phyloP scores from a whole-genome alignment of 2,113 vertebrate genomes.

The Asarcornis scutulata region DNA sequence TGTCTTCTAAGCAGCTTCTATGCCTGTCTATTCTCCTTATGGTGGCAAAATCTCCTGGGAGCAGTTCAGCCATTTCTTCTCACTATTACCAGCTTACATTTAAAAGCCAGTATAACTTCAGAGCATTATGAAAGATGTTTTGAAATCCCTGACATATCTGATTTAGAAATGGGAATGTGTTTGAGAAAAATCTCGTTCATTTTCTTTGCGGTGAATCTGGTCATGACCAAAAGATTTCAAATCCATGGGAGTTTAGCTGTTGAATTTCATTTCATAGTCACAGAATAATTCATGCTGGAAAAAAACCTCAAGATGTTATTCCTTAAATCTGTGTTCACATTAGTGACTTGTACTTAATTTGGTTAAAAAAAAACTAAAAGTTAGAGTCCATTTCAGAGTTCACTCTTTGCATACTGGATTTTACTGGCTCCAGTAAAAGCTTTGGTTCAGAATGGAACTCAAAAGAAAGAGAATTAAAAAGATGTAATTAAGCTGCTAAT shows the following conservation, averaged over 20 bases:
- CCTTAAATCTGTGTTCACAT: neutral
- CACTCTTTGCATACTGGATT: neutral
- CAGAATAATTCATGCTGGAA: neutral
- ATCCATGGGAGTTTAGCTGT: neutral
- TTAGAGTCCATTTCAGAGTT: neutral
- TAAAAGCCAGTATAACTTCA: neutral
- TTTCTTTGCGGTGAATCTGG: neutral
- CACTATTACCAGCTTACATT: neutral
- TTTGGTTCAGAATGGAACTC: conserved; percentile 10
- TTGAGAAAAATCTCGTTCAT: neutral
- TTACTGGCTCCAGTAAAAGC: neutral
- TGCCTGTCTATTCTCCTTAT: neutral
- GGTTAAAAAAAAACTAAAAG: no score
- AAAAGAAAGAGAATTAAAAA: neutral
- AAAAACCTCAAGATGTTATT: neutral
- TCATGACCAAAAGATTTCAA: neutral
- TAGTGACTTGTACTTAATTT: neutral
- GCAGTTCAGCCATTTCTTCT: neutral
- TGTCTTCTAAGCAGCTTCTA: neutral
- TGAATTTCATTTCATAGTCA: neutral
- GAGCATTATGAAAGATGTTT: neutral
- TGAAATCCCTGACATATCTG: neutral
- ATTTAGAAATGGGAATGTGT: neutral
- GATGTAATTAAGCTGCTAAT: conserved; percentile 46
- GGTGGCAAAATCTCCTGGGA: neutral